These are phyloP conservation scores for Eidolon dupreanum DNA, from an alignment of 2,797 vertebrate genomes.

Conservation along the genomic window DNA sequence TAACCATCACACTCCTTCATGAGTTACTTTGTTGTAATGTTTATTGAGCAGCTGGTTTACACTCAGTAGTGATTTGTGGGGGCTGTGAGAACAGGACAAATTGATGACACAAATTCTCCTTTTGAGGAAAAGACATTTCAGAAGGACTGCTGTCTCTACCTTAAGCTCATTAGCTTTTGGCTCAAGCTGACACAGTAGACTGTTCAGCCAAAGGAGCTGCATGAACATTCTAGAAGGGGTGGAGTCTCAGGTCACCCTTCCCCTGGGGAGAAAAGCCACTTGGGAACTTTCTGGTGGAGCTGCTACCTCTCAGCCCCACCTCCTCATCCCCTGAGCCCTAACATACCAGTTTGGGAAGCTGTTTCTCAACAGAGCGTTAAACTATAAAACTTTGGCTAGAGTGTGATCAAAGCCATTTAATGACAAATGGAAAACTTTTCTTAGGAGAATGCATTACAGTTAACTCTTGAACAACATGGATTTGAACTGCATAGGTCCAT, in stretches of 20 bases:
- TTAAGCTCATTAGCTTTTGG: background rate
- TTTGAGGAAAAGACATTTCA: background rate
- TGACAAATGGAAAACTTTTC: background rate
- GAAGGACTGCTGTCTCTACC: background rate
- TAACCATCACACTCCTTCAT: background rate
- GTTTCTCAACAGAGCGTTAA: background rate
- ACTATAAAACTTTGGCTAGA: background rate
- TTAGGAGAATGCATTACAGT: background rate
- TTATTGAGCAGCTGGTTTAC: background rate
- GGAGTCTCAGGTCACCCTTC: background rate
- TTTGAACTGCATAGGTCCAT: background rate
- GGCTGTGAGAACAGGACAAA: background rate
- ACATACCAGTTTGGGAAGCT: background rate
- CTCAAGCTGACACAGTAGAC: background rate
- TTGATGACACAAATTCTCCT: background rate
- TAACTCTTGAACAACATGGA: background rate
- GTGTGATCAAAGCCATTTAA: background rate
- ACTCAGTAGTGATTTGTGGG: background rate
- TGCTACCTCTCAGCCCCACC: too few relatives aligned
- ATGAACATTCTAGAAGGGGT: background rate
- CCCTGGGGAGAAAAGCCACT: background rate
- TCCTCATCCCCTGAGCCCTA: background rate
- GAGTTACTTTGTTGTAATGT: background rate
- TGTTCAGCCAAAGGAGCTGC: background rate
- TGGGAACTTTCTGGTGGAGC: background rate